Percentiles rank a stretch among this genome's conserved stretches.
phyloP scores from a whole-genome alignment of 2,888 invertebrate genomes.

The Thymelicus sylvestris region DNA sequence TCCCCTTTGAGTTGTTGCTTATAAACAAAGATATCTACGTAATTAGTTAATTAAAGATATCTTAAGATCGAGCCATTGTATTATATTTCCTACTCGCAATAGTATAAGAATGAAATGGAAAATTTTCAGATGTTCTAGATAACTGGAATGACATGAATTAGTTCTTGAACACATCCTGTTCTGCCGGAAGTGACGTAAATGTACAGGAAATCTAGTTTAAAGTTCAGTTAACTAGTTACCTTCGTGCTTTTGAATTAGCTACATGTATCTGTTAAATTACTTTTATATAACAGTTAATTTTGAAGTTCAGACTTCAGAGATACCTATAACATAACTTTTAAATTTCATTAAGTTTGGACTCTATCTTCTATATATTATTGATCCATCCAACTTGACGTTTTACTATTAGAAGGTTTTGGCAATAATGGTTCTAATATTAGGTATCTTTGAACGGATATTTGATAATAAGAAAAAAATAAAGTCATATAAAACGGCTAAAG shows the following conservation, averaged over 20 bases:
- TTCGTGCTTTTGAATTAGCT: neutral
- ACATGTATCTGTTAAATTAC: too few species aligned
- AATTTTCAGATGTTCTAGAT: constrained; percentile 4
- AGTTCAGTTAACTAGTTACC: neutral
- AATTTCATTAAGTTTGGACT: too few species aligned
- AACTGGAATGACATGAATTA: constrained; percentile 6
- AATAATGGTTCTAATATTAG: too few species aligned
- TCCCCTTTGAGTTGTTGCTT: neutral
- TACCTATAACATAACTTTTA: too few species aligned
- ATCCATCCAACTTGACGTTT: too few species aligned
- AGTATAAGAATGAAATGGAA: neutral
- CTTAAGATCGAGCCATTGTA: neutral
- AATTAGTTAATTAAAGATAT: neutral
- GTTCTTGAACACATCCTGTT: constrained; percentile 10
- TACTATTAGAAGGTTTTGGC: too few species aligned
- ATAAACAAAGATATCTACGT: neutral
- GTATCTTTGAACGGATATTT: too few species aligned
- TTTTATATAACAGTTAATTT: too few species aligned
- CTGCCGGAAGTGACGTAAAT: constrained; percentile 6
- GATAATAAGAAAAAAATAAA: too few species aligned
- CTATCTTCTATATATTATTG: too few species aligned
- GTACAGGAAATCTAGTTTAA: constrained; percentile 1
- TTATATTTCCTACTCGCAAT: neutral
- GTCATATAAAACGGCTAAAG: too few species aligned
- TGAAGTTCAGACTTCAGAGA: too few species aligned